Evolutionary conservation across 1,140 invertebrate genomes (phyloP).

Genomic region (Chrysopa pallens): DNA sequence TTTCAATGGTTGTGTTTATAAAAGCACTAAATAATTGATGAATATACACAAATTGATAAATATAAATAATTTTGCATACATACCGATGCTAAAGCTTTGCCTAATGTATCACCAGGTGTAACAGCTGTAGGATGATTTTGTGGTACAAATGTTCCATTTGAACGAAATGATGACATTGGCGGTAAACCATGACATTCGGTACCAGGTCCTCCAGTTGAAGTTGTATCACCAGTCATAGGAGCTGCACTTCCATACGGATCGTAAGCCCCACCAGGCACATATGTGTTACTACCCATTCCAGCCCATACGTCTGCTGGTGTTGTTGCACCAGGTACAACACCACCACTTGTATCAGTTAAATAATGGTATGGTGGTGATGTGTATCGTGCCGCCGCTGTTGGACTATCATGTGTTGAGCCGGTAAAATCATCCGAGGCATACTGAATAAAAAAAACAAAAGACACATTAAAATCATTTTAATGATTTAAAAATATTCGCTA

Average conservation of each 20-base stretch:
- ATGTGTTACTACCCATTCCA: slow-evolving; percentile 17
- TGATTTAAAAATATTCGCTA: no score
- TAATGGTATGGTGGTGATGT: slow-evolving; percentile 39
- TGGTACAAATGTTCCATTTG: slow-evolving; percentile 30
- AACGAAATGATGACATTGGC: slow-evolving; percentile 84
- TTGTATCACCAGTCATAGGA: slow-evolving; percentile 31
- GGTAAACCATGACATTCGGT: slow-evolving; percentile 58
- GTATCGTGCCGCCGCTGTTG: slow-evolving; percentile 42
- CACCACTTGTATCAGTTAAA: slow-evolving; percentile 32
- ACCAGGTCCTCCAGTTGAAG: slow-evolving; percentile 23
- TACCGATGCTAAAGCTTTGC: slow-evolving; percentile 63
- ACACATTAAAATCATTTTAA: no score
- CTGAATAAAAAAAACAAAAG: slow-evolving; percentile 31
- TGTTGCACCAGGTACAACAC: slow-evolving; percentile 15
- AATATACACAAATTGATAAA: not conserved
- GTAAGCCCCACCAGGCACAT: slow-evolving; percentile 29
- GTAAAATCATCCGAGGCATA: slow-evolving; percentile 78
- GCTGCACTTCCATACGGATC: slow-evolving; percentile 36
- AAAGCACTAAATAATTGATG: slow-evolving; percentile 7
- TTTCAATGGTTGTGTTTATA: not conserved
- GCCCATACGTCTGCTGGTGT: slow-evolving; percentile 21
- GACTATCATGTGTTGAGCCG: slow-evolving; percentile 42
- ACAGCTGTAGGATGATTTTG: slow-evolving; percentile 28
- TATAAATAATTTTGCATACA: slow-evolving; percentile 19
- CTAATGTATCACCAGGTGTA: slow-evolving; percentile 47